phyloP scores from a whole-genome alignment of 2,888 invertebrate species.

The Rotaria macrura region DNA sequence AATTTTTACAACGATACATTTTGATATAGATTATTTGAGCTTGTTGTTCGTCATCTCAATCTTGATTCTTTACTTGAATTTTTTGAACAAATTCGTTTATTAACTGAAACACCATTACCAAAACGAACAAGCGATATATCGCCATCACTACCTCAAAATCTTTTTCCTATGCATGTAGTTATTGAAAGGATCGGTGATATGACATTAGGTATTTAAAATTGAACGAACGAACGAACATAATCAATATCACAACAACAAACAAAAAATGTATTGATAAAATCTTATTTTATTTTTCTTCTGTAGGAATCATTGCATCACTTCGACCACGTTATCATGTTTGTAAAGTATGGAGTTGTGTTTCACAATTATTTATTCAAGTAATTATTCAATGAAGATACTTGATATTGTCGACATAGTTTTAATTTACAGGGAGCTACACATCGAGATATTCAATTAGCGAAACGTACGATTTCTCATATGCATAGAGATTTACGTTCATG shows the following conservation, averaged over 20 bases:
- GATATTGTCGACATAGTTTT: neutral
- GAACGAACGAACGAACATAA: too few species aligned
- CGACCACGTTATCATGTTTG: conserved; percentile 19
- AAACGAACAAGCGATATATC: neutral
- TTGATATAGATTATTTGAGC: neutral
- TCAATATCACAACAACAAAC: too few species aligned
- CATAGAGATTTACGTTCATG: conserved; percentile 51
- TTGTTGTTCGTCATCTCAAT: neutral
- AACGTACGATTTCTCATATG: conserved; percentile 1
- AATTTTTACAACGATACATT: neutral
- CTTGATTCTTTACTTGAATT: conserved; percentile 15
- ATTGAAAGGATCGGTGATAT: neutral
- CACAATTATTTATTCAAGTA: conserved; percentile 19
- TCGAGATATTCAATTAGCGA: conserved; percentile 1
- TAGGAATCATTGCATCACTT: conserved; percentile 12
- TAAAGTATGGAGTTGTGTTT: conserved; percentile 19
- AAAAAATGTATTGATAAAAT: too few species aligned
- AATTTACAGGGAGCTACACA: neutral
- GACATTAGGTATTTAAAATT: neutral
- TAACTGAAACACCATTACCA: neutral
- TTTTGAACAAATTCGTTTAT: conserved; percentile 6
- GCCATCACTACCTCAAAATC: neutral
- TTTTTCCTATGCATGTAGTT: neutral
- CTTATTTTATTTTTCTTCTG: too few species aligned
- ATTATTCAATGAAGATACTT: neutral